Percentiles rank a stretch among this genome's conserved stretches.
phyloP scores from a whole-genome alignment of 2,888 invertebrate species.

The Pristionchus exspectatus region DNA sequence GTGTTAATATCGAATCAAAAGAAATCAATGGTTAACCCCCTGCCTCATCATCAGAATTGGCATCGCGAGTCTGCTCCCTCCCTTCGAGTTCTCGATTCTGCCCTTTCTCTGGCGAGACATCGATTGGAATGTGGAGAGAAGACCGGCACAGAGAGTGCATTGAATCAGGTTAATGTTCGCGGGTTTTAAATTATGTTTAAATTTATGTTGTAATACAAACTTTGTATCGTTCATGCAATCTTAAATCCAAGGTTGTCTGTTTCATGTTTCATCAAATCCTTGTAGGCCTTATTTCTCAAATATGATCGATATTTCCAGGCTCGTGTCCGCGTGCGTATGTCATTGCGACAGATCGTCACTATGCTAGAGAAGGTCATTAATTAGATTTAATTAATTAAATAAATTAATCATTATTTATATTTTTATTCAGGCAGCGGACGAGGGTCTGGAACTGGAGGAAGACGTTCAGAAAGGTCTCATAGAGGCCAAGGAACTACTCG shows the following conservation, averaged over 20 bases:
- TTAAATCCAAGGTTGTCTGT: background rate
- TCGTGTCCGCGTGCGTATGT: slow-evolving; percentile 43
- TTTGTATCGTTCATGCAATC: background rate
- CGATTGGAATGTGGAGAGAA: slow-evolving; percentile 60
- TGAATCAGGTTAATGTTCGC: slow-evolving; percentile 54
- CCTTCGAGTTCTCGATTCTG: slow-evolving; percentile 60
- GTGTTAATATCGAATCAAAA: background rate
- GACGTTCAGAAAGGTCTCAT: slow-evolving; percentile 24
- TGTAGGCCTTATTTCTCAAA: background rate
- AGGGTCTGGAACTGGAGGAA: background rate
- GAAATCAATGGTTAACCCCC: background rate
- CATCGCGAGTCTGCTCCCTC: slow-evolving; percentile 58
- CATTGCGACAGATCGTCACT: slow-evolving; percentile 36
- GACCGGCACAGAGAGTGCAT: slow-evolving; percentile 57
- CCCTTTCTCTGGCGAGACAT: slow-evolving; percentile 59
- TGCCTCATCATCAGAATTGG: slow-evolving; percentile 59
- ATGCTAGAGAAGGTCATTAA: background rate
- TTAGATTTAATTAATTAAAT: background rate
- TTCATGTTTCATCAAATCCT: background rate
- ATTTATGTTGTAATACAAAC: background rate
- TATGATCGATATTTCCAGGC: background rate
- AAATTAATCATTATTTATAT: background rate
- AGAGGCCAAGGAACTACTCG: slow-evolving; percentile 39
- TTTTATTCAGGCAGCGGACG: background rate
- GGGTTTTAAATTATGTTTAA: too few relatives aligned